Evolutionary conservation across 2,888 invertebrate genomes (phyloP).

Genomic region (Eupelmus urozonus): DNA sequence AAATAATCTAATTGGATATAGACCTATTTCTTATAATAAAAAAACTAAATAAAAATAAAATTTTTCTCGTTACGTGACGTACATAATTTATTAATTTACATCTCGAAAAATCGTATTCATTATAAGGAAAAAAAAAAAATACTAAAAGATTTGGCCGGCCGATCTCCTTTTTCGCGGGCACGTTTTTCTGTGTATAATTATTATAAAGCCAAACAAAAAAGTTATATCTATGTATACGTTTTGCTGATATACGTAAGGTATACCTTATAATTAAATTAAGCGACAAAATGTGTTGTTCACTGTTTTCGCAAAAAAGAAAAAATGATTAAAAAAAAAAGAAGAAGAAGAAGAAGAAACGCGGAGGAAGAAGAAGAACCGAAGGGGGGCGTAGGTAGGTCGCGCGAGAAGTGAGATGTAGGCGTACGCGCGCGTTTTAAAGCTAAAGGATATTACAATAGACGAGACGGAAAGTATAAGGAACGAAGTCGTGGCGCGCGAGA

Average conservation of each 20-base stretch:
- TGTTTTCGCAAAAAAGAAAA: conserved; percentile 54
- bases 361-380: background rate
- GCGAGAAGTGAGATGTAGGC: background rate
- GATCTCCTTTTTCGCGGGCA: conserved; percentile 44
- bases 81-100: conserved; percentile 26
- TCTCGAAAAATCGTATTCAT: conserved; percentile 34
- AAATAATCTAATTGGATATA: conserved; percentile 43
- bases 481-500: background rate
- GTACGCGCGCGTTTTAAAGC: background rate
- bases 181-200: conserved; percentile 53
- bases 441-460: background rate
- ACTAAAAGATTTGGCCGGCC: conserved; percentile 41
- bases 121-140: conserved; percentile 8
- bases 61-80: conserved; percentile 26
- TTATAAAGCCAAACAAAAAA: conserved; percentile 40
- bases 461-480: background rate
- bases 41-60: conserved; percentile 13
- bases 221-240: conserved; percentile 54
- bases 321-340: conserved; percentile 35
- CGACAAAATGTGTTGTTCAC: conserved; percentile 52
- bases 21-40: conserved; percentile 38
- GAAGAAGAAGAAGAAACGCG: background rate
- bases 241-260: conserved; percentile 54
- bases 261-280: conserved; percentile 55
- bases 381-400: background rate